Base-by-base conservation (phyloP, 2,797 vertebrate genomes). In the Micromesistius poutassou region DNA sequence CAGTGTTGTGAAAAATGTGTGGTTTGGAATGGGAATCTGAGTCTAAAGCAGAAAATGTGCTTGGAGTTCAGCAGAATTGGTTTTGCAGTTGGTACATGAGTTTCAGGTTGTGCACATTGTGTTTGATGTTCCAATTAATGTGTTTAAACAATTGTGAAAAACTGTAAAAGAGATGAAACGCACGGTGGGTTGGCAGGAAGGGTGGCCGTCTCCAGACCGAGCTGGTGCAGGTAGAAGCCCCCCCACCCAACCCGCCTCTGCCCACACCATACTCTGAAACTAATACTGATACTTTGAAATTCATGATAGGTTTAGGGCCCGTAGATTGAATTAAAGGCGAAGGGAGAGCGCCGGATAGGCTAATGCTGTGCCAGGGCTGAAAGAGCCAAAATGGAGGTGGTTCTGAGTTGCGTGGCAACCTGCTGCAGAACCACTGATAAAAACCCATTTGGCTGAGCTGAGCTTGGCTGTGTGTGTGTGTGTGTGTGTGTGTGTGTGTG, bases 131-230 rank as follows among this genome's bases (percentile, higher is more conserved):
- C n/a, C n/a, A n/a, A n/a, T n/a, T n/a, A n/a, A n/a, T n/a, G n/a
- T n/a, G n/a, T n/a, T n/a, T n/a, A n/a, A n/a, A n/a, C n/a, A n/a
- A n/a, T n/a, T n/a, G n/a, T n/a, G n/a, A n/a, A n/a, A n/a, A n/a
- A n/a, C n/a, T n/a, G n/a, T n/a, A 87, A 84, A 87, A 86, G 84
- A 85, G 88, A 93, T 93, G 89, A 92, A 89, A 92, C 84, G 50
- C 90, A 83, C 81, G 77, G 88, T 84, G 87, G 85, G 88, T 42
- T 42, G 40, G 40, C 40, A 42, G 40, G 40, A 16, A 42, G 40
- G 36, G 36, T 38, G 40, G 40, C 40, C 0, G 13, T 42, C 40
- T 42, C 78, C 78, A 83, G 83, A 79, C 82, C 87, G 71, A 74
- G 86, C 84, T 74, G 86, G 82, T 85, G 81, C 81, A 83, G 78